Percentiles rank a stretch among this genome's conserved stretches.
phyloP scores from a whole-genome alignment of 2,888 invertebrate species.

The Proisotoma minuta region DNA sequence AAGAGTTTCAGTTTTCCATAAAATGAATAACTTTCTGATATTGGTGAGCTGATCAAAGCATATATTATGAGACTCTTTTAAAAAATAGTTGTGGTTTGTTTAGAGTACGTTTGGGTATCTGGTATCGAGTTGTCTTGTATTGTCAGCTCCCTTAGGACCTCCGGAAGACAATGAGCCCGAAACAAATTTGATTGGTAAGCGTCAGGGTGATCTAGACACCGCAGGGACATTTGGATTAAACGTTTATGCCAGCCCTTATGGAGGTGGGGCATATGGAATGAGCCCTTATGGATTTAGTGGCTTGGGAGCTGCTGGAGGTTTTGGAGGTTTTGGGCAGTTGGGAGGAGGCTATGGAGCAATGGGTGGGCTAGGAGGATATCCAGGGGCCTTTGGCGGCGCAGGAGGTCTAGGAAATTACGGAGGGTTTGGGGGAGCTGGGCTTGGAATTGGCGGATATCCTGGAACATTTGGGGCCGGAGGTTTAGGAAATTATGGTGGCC shows the following conservation, averaged over 20 bases:
- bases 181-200: constrained; percentile 20
- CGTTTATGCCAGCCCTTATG: constrained; percentile 27
- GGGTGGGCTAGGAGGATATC: constrained; percentile 19
- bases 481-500: constrained; percentile 13
- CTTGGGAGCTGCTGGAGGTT: not conserved
- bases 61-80: too few species aligned
- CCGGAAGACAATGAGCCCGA: constrained; percentile 30
- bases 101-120: too few species aligned
- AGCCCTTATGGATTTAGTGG: not conserved
- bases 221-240: constrained; percentile 24
- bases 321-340: constrained; percentile 9
- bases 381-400: constrained; percentile 5
- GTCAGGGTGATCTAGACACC: constrained; percentile 17
- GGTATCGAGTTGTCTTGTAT: too few species aligned
- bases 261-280: constrained; percentile 12
- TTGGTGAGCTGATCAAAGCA: too few species aligned
- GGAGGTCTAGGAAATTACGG: constrained; percentile 22
- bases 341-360: constrained; percentile 20
- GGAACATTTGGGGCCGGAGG: constrained; percentile 5
- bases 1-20: too few species aligned
- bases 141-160: constrained; percentile 3
- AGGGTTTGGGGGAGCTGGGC: constrained; percentile 14
- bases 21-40: not conserved
- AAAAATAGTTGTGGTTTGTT: too few species aligned
- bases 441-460: constrained; percentile 7